Evolutionary conservation across 1,140 invertebrate genomes (phyloP), one percentile per base, ranked within the genome.

Genomic region (Macrotrachela quadricornifera): DNA sequence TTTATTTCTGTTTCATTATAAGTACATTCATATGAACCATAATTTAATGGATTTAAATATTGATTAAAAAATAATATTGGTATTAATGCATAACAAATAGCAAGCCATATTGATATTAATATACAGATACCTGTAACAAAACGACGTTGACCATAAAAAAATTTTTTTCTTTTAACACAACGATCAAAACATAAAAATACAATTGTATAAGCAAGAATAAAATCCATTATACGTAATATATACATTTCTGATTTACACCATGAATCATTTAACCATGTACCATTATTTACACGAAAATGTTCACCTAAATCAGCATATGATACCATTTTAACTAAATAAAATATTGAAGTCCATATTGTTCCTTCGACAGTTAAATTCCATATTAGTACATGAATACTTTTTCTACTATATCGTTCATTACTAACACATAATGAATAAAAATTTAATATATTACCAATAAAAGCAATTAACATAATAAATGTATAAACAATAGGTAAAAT

Each of bases 231-330:
- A 11, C 42, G 51, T 11, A 53, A 21, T 8, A 53, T n/a, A 48
- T 53, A 53, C 14, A 18, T 53, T 47, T 53, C 51, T 8, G 51
- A 44, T 53, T 53, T 53, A 36, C 51, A 53, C 51, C 51, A 53
- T 39, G 21, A 30, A 30, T 30, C 21, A 30, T 30, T 30, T 8
- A 30, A 30, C 21, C 21, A 30, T 39, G 46, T 21, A 17, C 12
- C 44, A 14, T 44, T 44, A 41, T 47, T 48, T 37, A 53, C 36
- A 46, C 40, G 16, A 44, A 44, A 53, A 37, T 38, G n/a, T 30
- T 44, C 41, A 18, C 18, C 18, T 11, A 38, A 42, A 18, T 42
- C 40, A 17, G 51, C 51, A 13, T 47, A 53, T 39, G 51, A 53
- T 17, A 53, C 21, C 16, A 43, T 21, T 39, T 44, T 42, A 36